Conservation (phyloP, 2,797 vertebrate genomes). For the Hydrophis major region DNA sequence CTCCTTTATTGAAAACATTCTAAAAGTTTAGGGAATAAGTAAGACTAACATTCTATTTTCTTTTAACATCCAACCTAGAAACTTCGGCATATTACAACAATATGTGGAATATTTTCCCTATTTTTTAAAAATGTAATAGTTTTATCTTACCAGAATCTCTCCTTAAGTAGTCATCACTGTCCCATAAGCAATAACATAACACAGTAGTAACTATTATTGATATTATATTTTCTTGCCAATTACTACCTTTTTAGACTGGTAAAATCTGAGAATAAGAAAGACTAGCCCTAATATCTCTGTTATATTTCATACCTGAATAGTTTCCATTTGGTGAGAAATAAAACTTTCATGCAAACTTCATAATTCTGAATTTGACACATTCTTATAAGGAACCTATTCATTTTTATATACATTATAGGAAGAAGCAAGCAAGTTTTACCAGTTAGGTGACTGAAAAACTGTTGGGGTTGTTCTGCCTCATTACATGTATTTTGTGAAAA, state of each 20-base stretch:
- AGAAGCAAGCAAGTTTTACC: not conserved
- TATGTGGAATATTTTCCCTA: not conserved
- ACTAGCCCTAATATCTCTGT: not conserved
- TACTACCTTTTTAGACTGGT: not conserved
- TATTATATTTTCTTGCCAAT: not conserved
- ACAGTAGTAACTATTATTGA: not conserved
- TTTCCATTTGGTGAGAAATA: not conserved
- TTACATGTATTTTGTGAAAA: slow-evolving; percentile 8
- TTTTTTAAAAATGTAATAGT: not conserved
- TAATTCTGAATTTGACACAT: not conserved
- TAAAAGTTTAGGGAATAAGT: not conserved
- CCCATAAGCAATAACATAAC: not conserved
- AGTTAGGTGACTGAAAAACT: not conserved
- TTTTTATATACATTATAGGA: not conserved
- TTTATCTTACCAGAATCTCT: not conserved
- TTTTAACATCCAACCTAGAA: not conserved
- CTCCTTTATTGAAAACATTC: not conserved
- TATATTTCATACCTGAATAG: not conserved
- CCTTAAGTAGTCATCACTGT: not conserved
- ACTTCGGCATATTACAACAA: not conserved
- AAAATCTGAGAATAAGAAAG: not conserved
- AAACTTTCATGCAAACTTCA: not conserved
- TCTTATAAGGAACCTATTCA: not conserved
- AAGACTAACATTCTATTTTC: not conserved
- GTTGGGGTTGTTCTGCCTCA: not conserved